Evolutionary conservation across 2,797 vertebrate species (phyloP), one percentile per base, ranked within the genome.

Genomic region (Gadopsis bispinosus): DNA sequence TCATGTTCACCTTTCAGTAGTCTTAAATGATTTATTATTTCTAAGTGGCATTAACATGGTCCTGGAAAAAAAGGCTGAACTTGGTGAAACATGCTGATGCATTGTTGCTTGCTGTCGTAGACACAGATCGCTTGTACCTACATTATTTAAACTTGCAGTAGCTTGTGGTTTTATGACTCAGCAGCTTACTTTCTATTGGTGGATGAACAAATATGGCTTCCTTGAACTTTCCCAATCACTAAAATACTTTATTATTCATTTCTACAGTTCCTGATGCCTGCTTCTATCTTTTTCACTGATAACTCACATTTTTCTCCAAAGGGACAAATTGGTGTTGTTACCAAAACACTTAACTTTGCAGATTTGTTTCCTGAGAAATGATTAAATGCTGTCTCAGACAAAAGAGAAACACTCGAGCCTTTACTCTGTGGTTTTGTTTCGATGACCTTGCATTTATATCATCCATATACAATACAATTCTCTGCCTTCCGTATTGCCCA

Each of bases 81-180:
- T 22, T 19, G 63, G 45, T 67, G 10, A 53, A 73, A 83, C 11
- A 20, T 68, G 62, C 73, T 72, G 83, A 87, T 71, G 0, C 48
- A 17, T 58, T 33, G 35, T 77, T 61, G 53, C 11, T 59, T 68
- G 55, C 76, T 80, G 72, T 68, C 6, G 31, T 47, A 33, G 60
- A 60, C 35, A 29, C 56, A 63, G 62, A 66, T 53, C 20, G 33
- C 73, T 61, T 77, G 39, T 8, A 13, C 7, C 51, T 79, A 20
- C 68, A 76, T 73, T 62, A 85, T 80, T 76, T 55, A 83, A 84
- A 75, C 73, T 20, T 19, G 59, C 47, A 69, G 53, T 61, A 54
- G 69, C 33, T 48, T 68, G 77, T 35, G 35, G 72, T 71, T 78
- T 87, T 60, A 76, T 54, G 79, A 79, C 61, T 90, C 80, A 80